Evolutionary conservation across 2,888 invertebrate species (phyloP).

Genomic region (Folsomia manolachei): DNA sequence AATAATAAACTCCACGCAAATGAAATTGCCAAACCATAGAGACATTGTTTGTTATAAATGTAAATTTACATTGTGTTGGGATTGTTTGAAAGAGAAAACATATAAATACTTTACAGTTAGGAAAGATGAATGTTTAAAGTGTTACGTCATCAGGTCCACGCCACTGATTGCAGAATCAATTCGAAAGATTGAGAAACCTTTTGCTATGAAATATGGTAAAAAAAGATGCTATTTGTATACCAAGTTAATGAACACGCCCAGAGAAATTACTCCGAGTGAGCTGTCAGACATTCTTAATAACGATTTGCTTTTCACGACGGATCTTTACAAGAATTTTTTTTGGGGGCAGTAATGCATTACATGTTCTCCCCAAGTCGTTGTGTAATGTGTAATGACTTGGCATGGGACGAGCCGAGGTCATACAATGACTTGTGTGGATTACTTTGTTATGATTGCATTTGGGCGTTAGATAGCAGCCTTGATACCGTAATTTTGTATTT

Average conservation of each 20-base stretch:
- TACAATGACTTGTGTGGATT: too few relatives aligned
- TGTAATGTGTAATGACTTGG: too few relatives aligned
- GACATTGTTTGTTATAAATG: background rate
- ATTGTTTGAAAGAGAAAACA: background rate
- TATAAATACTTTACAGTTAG: background rate
- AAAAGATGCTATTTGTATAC: background rate
- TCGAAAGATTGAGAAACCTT: background rate
- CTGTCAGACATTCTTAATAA: background rate
- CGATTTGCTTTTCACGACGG: background rate
- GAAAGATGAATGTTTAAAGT: background rate
- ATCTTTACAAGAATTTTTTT: too few relatives aligned
- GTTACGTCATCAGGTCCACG: background rate
- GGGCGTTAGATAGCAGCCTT: too few relatives aligned
- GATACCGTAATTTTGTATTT: too few relatives aligned
- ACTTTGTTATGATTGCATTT: too few relatives aligned
- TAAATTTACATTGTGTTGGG: background rate
- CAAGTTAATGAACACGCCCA: background rate
- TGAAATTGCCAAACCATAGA: background rate
- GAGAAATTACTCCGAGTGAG: background rate
- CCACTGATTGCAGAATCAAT: background rate
- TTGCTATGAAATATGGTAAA: background rate
- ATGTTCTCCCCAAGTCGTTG: too few relatives aligned
- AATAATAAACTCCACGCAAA: background rate
- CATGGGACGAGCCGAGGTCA: too few relatives aligned
- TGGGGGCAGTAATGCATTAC: too few relatives aligned